Percentiles rank a stretch among this genome's conserved stretches.
Evolutionary conservation across 2,797 vertebrate genomes (phyloP).

Genomic region (Xiphorhynchus erythropygius): DNA sequence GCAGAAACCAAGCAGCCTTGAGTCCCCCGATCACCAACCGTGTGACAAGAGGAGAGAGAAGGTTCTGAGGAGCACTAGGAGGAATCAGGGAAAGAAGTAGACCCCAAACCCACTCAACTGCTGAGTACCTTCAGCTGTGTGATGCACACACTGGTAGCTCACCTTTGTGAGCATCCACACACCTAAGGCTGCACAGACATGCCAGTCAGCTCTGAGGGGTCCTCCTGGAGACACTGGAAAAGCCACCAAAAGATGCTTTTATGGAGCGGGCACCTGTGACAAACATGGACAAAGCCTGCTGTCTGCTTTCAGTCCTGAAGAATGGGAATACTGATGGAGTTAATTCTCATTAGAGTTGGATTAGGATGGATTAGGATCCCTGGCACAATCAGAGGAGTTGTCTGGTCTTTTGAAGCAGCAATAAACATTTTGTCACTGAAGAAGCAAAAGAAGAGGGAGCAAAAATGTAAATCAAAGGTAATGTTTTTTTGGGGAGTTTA

Average conservation of each 20-base stretch:
- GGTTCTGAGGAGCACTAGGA: neutral
- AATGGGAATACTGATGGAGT: neutral
- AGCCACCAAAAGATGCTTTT: neutral
- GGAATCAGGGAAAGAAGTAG: neutral
- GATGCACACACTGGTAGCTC: neutral
- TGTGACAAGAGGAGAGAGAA: neutral
- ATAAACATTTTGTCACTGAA: slow-evolving; percentile 2
- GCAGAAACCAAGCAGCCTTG: neutral
- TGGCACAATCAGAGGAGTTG: neutral
- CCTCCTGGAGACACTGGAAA: neutral
- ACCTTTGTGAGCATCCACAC: accelerated
- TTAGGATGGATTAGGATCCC: neutral
- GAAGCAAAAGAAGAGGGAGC: neutral
- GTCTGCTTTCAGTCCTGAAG: neutral
- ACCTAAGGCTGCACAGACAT: accelerated
- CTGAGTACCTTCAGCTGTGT: accelerated
- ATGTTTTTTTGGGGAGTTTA: neutral
- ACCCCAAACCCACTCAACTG: neutral
- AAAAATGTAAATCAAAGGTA: slow-evolving; percentile 11
- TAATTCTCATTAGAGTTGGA: neutral
- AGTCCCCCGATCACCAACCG: neutral
- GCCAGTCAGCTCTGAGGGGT: neutral
- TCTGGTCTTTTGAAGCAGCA: neutral
- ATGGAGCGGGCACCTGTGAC: neutral
- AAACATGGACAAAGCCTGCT: neutral